Evolutionary conservation across 2,888 invertebrate genomes (phyloP).

Genomic region (Chalcis sispes): DNA sequence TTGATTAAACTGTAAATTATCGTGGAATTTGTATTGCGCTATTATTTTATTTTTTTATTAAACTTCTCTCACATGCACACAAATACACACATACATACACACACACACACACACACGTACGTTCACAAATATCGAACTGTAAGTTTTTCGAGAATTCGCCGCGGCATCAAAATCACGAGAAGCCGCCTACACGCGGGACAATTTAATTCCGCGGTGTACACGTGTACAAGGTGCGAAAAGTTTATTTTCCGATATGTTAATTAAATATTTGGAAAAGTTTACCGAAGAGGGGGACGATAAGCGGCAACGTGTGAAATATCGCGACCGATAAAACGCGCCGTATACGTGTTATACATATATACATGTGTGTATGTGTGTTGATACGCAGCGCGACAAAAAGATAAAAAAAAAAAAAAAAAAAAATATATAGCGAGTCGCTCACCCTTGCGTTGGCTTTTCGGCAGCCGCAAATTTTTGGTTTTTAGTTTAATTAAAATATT

Average conservation of each 20-base stretch:
- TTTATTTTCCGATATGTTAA: conserved; percentile 65
- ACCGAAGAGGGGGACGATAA: conserved; percentile 36
- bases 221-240: conserved; percentile 52
- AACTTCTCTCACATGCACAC: too few relatives aligned
- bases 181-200: conserved; percentile 28
- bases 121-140: neutral
- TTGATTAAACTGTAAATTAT: conserved; percentile 1
- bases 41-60: neutral
- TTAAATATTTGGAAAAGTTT: conserved; percentile 69
- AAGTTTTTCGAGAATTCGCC: conserved; percentile 39
- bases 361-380: too few relatives aligned
- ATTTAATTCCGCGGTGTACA: conserved; percentile 34
- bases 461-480: conserved; percentile 71
- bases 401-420: neutral
- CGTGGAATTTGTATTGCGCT: conserved; percentile 12
- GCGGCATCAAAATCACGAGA: conserved; percentile 14
- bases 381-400: conserved; percentile 58
- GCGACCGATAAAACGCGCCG: conserved; percentile 60
- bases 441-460: conserved; percentile 63
- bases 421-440: conserved; percentile 48
- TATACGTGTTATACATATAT: too few relatives aligned
- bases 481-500: conserved; percentile 73
- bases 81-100: too few relatives aligned
- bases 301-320: conserved; percentile 54
- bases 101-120: too few relatives aligned